Percentiles rank a stretch among this genome's conserved stretches.
phyloP scores from a whole-genome alignment of 2,888 invertebrate species.

The Philhelius pedissequus region DNA sequence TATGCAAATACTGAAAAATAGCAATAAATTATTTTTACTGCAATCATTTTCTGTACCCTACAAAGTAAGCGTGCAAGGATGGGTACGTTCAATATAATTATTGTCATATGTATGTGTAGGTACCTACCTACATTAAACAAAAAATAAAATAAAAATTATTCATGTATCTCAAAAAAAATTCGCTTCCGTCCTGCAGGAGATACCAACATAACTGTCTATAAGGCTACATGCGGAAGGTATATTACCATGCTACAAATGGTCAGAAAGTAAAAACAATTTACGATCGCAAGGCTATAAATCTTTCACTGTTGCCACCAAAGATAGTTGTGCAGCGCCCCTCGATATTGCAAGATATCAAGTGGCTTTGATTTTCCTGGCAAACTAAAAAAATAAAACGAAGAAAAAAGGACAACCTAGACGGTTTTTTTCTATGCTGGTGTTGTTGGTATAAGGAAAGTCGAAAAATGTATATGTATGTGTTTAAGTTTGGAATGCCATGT shows the following conservation, averaged over 20 bases:
- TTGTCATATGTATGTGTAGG: constrained; percentile 25
- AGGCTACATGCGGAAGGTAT: constrained; percentile 7
- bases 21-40: neutral
- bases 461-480: too few relatives aligned
- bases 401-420: constrained; percentile 39
- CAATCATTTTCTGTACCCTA: neutral
- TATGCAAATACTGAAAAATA: constrained; percentile 26
- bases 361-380: neutral
- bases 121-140: too few relatives aligned
- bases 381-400: too few relatives aligned
- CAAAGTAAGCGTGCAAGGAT: neutral
- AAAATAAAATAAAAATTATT: constrained; percentile 31
- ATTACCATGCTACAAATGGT: constrained; percentile 27
- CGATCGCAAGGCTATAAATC: constrained; percentile 57
- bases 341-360: constrained; percentile 30
- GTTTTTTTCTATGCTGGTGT: neutral
- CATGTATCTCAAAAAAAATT: constrained; percentile 19
- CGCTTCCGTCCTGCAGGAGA: constrained; percentile 51
- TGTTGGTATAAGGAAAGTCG: constrained; percentile 14
- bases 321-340: constrained; percentile 5
- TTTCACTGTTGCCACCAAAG: constrained; percentile 34
- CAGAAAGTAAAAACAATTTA: constrained; percentile 62
- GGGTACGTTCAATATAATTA: neutral
- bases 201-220: neutral
- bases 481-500: neutral